Percentiles rank a stretch among this genome's conserved stretches.
These are phyloP conservation scores for Thalassaphorura encarpata DNA, from an alignment of 1,140 invertebrate genomes.

Conservation along the genomic window DNA sequence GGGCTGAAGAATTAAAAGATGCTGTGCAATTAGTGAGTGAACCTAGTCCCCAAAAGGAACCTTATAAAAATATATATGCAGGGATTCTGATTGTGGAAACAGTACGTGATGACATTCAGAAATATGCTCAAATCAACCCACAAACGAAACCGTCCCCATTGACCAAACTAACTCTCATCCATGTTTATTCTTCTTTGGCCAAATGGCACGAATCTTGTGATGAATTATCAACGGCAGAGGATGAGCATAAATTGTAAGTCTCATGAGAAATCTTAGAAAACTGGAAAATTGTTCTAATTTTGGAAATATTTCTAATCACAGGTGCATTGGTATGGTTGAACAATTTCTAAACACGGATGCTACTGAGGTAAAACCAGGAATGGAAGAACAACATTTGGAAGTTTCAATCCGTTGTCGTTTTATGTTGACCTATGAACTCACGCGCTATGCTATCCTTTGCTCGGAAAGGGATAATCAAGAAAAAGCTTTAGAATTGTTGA, in stretches of 20 bases:
- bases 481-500: slow-evolving; percentile 20
- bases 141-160: too few species aligned
- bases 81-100: slow-evolving; percentile 1
- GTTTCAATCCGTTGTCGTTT: slow-evolving; percentile 5
- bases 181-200: slow-evolving; percentile 19
- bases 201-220: slow-evolving; percentile 29
- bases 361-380: neutral
- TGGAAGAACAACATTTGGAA: slow-evolving; percentile 17
- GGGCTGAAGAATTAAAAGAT: slow-evolving; percentile 6
- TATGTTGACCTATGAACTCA: slow-evolving; percentile 28
- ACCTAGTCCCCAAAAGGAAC: slow-evolving; percentile 7
- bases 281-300: too few species aligned
- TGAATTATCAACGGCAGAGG: slow-evolving; percentile 16
- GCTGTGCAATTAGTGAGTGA: neutral
- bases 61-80: slow-evolving; percentile 26
- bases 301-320: slow-evolving; percentile 1
- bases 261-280: too few species aligned
- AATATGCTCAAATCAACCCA: neutral
- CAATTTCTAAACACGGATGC: neutral
- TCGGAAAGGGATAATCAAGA: slow-evolving; percentile 27
- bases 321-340: slow-evolving; percentile 14
- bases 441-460: slow-evolving; percentile 27
- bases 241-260: slow-evolving; percentile 18
- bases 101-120: slow-evolving; percentile 3
- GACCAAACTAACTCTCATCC: slow-evolving; percentile 19